Evolutionary conservation across 2,888 invertebrate genomes (phyloP).

Genomic region (Dexiosoma caninum): DNA sequence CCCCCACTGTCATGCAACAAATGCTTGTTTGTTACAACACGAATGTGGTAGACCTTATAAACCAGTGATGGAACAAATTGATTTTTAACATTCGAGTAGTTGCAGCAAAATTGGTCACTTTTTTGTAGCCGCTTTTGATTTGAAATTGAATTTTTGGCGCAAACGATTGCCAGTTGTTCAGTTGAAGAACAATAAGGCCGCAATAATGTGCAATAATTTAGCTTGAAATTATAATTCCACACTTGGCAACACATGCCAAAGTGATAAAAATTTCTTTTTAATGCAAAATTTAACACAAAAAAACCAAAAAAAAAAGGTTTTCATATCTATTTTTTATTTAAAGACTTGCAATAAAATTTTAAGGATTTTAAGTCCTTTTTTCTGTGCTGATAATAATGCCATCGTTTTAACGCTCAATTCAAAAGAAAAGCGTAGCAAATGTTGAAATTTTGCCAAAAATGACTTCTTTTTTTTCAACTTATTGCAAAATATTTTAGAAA

Average conservation of each 20-base stretch:
- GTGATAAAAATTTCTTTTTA: constrained; percentile 13
- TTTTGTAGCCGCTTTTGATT: background rate
- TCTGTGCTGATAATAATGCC: constrained; percentile 62
- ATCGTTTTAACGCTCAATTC: constrained; percentile 40
- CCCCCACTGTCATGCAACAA: constrained; percentile 18
- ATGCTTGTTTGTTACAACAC: constrained; percentile 24
- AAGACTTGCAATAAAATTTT: constrained; percentile 20
- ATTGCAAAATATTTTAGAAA: background rate
- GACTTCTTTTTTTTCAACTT: background rate
- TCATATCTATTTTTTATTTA: background rate
- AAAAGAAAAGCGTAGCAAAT: constrained; percentile 56
- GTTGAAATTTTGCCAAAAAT: background rate
- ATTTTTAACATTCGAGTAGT: constrained; percentile 58
- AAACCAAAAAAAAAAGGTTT: constrained; percentile 22
- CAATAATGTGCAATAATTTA: constrained; percentile 59
- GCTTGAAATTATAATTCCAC: constrained; percentile 65
- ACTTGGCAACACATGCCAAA: constrained; percentile 64
- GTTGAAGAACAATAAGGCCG: constrained; percentile 22
- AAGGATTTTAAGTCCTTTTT: constrained; percentile 1
- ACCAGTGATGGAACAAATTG: constrained; percentile 64
- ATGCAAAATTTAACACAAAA: constrained; percentile 22
- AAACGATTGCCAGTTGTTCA: constrained; percentile 24
- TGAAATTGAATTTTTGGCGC: constrained; percentile 49
- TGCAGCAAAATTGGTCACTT: constrained; percentile 16
- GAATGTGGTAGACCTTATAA: constrained; percentile 66